phyloP scores from a whole-genome alignment of 2,888 invertebrate species.

The Calameuta filiformis region DNA sequence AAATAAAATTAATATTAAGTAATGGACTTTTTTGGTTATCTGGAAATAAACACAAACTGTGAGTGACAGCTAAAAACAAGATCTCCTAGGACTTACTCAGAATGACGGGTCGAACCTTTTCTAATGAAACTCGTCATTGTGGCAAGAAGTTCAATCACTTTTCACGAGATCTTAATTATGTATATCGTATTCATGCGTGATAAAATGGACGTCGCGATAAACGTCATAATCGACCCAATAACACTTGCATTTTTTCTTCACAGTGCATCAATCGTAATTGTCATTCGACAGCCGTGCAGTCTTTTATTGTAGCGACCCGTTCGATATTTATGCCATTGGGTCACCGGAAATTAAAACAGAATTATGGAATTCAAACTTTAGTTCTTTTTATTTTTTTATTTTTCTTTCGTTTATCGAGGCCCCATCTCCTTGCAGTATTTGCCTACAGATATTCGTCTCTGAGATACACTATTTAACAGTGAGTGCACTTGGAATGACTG shows the following conservation, averaged over 20 bases:
- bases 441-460: slow-evolving; percentile 27
- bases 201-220: slow-evolving; percentile 14
- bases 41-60: not conserved
- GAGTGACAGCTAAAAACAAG: not conserved
- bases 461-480: slow-evolving; percentile 18
- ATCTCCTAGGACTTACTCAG: slow-evolving; percentile 62
- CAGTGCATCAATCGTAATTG: not conserved
- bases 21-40: not conserved
- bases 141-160: not conserved
- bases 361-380: not conserved
- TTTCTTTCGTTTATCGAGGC: not conserved
- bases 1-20: not conserved
- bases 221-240: slow-evolving; percentile 6
- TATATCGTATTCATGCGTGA: not conserved
- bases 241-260: slow-evolving; percentile 12
- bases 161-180: not conserved
- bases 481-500: slow-evolving; percentile 18
- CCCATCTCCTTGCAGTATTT: not conserved
- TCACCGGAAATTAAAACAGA: not conserved
- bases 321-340: not conserved
- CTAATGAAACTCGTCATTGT: slow-evolving; percentile 63
- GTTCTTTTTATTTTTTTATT: not conserved
- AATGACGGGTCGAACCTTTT: slow-evolving; percentile 63
- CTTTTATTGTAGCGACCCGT: not conserved
- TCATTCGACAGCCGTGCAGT: not conserved